These are phyloP conservation scores for Eubasilissa regina DNA, from an alignment of 1,140 invertebrate genomes.

Conservation along the genomic window DNA sequence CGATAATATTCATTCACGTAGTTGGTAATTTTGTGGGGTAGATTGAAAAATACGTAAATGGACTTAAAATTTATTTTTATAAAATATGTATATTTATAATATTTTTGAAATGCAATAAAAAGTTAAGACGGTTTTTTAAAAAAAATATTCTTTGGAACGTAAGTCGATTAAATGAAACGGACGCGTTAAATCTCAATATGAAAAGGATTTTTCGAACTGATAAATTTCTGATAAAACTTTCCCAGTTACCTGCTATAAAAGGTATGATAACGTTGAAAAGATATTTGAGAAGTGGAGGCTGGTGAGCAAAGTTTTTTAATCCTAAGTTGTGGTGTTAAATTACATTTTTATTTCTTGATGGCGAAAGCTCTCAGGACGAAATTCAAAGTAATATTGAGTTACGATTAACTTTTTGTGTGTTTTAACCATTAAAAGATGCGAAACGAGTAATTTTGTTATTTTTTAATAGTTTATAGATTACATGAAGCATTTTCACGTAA, in stretches of 20 bases:
- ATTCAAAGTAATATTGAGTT: slow-evolving; percentile 7
- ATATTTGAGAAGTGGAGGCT: not conserved
- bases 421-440: not conserved
- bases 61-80: too few species aligned
- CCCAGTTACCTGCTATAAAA: slow-evolving; percentile 13
- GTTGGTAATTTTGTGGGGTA: too few species aligned
- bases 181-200: not conserved
- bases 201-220: slow-evolving; percentile 13
- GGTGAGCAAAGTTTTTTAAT: slow-evolving; percentile 7
- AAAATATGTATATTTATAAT: too few species aligned
- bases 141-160: too few species aligned
- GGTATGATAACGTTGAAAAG: slow-evolving; percentile 7
- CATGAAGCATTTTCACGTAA: too few species aligned
- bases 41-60: too few species aligned
- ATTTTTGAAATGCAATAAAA: too few species aligned
- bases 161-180: too few species aligned
- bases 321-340: slow-evolving; percentile 26
- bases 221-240: slow-evolving; percentile 12
- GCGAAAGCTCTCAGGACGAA: not conserved
- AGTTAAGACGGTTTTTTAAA: too few species aligned
- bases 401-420: not conserved
- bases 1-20: too few species aligned
- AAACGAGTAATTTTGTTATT: too few species aligned
- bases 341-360: not conserved
- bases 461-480: too few species aligned